Conservation (phyloP, 1,140 invertebrate genomes). For the Sycophila sp. region DNA sequence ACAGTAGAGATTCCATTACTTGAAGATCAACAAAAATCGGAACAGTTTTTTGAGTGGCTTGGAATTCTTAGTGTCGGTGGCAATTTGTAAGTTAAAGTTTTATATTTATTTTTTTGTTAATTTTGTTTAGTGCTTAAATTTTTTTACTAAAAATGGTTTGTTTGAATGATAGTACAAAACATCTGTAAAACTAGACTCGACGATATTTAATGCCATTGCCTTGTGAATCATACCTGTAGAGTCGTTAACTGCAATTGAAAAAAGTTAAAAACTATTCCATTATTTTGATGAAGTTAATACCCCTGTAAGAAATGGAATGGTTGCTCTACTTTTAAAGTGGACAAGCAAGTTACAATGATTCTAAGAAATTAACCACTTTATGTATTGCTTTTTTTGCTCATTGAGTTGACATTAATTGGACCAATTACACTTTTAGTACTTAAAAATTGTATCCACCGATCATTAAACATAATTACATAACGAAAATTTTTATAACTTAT, state of each 20-base stretch:
- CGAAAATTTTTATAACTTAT: background rate
- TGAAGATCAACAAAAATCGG: conserved; percentile 43
- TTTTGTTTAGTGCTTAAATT: background rate
- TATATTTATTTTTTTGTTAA: conserved; percentile 1
- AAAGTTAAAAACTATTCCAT: background rate
- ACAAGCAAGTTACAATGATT: background rate
- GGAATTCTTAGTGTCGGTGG: conserved; percentile 64
- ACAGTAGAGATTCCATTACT: conserved; percentile 58
- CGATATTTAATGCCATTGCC: too few relatives aligned
- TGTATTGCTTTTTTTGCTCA: background rate
- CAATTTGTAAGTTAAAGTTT: conserved; percentile 54
- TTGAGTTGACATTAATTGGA: background rate
- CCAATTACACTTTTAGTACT: background rate
- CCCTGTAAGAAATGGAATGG: conserved; percentile 24
- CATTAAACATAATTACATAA: background rate
- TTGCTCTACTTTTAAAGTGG: background rate
- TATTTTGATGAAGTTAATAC: background rate
- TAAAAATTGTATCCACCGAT: background rate
- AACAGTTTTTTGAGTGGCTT: conserved; percentile 69
- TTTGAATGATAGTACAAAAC: too few relatives aligned
- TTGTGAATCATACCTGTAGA: too few relatives aligned
- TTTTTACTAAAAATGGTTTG: too few relatives aligned
- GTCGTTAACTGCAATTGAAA: background rate
- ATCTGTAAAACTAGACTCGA: too few relatives aligned
- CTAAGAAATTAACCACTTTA: background rate